Evolutionary conservation across 2,797 vertebrate species (phyloP).

Genomic region (Galagoides demidoff): DNA sequence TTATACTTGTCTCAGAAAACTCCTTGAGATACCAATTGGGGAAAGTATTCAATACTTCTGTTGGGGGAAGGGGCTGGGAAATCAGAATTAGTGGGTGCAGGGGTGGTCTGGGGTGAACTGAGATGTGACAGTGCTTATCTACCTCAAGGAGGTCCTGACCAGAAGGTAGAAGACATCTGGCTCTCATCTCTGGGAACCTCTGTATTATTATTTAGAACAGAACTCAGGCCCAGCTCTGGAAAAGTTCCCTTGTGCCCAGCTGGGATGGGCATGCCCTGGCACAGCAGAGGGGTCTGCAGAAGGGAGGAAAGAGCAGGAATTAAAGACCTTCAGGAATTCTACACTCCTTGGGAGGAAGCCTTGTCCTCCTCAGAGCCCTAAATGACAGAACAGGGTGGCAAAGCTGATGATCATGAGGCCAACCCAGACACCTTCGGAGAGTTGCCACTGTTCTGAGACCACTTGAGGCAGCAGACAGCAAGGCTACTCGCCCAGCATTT

Average conservation of each 20-base stretch:
- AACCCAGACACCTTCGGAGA: background rate
- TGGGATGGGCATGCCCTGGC: background rate
- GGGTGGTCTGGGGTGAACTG: background rate
- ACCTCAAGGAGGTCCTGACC: background rate
- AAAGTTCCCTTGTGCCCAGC: background rate
- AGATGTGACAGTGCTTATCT: background rate
- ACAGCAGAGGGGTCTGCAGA: background rate
- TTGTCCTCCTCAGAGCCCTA: background rate
- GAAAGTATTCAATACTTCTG: background rate
- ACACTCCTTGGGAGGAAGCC: background rate
- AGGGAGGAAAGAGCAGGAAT: background rate
- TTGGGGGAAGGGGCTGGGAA: background rate
- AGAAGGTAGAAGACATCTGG: background rate
- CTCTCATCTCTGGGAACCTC: conserved; percentile 7
- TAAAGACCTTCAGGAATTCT: background rate
- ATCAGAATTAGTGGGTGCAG: background rate
- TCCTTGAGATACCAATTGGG: background rate
- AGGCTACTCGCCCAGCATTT: conserved; percentile 28
- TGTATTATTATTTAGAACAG: background rate
- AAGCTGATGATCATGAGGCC: background rate
- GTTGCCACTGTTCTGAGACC: background rate
- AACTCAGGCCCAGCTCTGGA: background rate
- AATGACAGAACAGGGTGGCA: background rate
- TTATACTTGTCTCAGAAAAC: background rate
- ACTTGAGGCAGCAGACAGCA: background rate